phyloP scores from a whole-genome alignment of 1,140 invertebrate species.

The Lordiphosa stackelbergi region DNA sequence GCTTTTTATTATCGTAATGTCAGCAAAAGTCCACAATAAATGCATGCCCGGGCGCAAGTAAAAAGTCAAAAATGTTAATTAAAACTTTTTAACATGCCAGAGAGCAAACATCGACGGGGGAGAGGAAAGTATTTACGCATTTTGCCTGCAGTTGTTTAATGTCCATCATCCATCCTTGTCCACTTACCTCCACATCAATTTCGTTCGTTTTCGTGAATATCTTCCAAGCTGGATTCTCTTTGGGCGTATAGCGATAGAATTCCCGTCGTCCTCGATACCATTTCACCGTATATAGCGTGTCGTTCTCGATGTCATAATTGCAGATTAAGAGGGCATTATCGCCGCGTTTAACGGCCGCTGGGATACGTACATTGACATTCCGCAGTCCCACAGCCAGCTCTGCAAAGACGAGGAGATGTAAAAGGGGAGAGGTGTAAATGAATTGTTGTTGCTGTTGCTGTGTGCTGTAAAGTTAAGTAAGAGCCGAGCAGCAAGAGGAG shows the following conservation, averaged over 20 bases:
- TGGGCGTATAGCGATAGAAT: slow-evolving; percentile 84
- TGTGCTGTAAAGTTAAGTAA: slow-evolving; percentile 15
- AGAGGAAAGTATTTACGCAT: slow-evolving; percentile 34
- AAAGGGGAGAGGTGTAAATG: slow-evolving; percentile 14
- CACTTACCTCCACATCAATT: slow-evolving; percentile 84
- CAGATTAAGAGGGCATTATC: slow-evolving; percentile 85
- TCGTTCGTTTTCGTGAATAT: slow-evolving; percentile 83
- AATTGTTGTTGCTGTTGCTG: slow-evolving; percentile 17
- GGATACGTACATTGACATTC: slow-evolving; percentile 83
- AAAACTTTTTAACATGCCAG: slow-evolving; percentile 72
- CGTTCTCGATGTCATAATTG: slow-evolving; percentile 87
- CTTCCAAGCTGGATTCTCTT: slow-evolving; percentile 82
- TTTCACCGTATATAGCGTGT: slow-evolving; percentile 89
- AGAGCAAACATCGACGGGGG: slow-evolving; percentile 51
- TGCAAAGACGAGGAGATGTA: slow-evolving; percentile 24
- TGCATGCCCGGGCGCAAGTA: slow-evolving; percentile 35
- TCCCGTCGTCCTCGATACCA: slow-evolving; percentile 85
- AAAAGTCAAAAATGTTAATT: slow-evolving; percentile 74
- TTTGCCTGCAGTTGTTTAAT: slow-evolving; percentile 44
- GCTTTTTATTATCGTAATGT: slow-evolving; percentile 49
- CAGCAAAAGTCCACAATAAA: slow-evolving; percentile 68
- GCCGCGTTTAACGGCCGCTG: slow-evolving; percentile 83
- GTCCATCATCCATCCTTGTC: slow-evolving; percentile 12
- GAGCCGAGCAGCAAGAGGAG: slow-evolving; percentile 23
- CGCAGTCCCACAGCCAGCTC: slow-evolving; percentile 68